A percentile compares a stretch with the other conserved stretches of the same genome.
Conservation (phyloP, 2,113 vertebrate genomes). For the Suncus etruscus region DNA sequence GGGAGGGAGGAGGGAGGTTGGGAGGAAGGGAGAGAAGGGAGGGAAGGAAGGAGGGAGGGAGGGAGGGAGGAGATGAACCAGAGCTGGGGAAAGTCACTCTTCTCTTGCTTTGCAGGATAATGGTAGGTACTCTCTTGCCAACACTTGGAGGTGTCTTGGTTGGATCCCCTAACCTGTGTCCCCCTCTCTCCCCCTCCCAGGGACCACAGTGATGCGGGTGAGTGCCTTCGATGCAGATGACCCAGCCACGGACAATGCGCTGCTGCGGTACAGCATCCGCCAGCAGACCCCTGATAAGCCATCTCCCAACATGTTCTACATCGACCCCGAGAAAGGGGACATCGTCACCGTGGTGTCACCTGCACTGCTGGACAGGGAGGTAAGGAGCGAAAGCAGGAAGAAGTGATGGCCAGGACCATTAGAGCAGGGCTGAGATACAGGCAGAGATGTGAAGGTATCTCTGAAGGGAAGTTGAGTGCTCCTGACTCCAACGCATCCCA, state of each 20-base stretch:
- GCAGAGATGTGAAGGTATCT: no score
- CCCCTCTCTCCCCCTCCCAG: constrained; percentile 81
- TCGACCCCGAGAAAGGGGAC: constrained; percentile 96
- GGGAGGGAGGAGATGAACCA: neutral
- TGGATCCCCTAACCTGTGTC: constrained; percentile 9
- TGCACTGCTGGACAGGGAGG: constrained; percentile 94
- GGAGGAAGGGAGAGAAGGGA: no score
- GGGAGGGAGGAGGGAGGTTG: no score
- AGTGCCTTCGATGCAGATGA: constrained; percentile 95
- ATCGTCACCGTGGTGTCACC: constrained; percentile 97
- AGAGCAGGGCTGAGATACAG: fast-evolving
- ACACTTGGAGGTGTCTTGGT: neutral
- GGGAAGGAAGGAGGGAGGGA: neutral
- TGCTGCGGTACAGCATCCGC: constrained; percentile 95
- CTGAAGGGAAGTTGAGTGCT: no score
- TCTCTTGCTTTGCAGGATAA: constrained; percentile 7
- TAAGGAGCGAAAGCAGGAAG: constrained; percentile 73
- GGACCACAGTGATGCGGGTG: constrained; percentile 97
- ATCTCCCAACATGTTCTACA: constrained; percentile 98
- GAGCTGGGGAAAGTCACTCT: neutral
- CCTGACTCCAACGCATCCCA: no score
- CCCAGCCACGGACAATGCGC: constrained; percentile 94
- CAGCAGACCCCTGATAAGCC: constrained; percentile 96
- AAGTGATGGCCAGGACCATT: neutral
- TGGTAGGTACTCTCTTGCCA: neutral